These are phyloP conservation scores for Sapajus apella DNA, from an alignment of 2,113 vertebrate species.

Conservation along the genomic window DNA sequence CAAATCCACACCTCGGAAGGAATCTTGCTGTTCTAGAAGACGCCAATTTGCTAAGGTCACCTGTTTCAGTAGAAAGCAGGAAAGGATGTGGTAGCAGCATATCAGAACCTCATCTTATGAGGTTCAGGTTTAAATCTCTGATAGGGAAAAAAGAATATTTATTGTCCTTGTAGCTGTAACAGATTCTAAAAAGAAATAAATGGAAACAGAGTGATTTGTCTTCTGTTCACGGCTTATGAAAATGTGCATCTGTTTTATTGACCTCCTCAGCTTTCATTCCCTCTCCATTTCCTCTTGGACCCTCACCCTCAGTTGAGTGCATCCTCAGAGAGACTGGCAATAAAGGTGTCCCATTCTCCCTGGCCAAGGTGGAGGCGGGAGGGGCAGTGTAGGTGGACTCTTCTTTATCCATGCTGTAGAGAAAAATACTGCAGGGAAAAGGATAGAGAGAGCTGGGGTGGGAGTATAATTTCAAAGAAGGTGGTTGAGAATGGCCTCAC, in stretches of 20 bases:
- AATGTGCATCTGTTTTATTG: not conserved
- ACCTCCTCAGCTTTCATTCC: not conserved
- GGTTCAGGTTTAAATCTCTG: not conserved
- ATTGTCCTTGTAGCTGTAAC: not conserved
- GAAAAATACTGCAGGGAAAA: not conserved
- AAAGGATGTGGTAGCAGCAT: not conserved
- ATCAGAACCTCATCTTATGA: not conserved
- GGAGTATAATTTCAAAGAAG: not conserved
- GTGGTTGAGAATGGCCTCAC: not conserved
- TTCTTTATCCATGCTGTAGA: not conserved
- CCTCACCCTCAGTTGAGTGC: not conserved
- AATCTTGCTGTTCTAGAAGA: conserved; percentile 2
- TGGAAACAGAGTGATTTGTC: not conserved
- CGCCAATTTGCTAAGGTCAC: conserved; percentile 17
- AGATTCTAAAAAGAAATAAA: conserved; percentile 8
- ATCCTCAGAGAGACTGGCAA: not conserved
- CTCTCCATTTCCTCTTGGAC: not conserved
- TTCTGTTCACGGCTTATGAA: not conserved
- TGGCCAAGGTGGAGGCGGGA: fast-evolving
- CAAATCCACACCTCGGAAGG: conserved; percentile 45
- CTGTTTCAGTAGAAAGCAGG: not conserved
- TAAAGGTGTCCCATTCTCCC: not conserved
- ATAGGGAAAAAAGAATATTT: not conserved
- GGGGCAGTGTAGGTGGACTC: not conserved
- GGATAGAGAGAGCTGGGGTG: not conserved